Evolutionary conservation across 2,797 vertebrate genomes (phyloP).

Genomic region (Aeoliscus strigatus): DNA sequence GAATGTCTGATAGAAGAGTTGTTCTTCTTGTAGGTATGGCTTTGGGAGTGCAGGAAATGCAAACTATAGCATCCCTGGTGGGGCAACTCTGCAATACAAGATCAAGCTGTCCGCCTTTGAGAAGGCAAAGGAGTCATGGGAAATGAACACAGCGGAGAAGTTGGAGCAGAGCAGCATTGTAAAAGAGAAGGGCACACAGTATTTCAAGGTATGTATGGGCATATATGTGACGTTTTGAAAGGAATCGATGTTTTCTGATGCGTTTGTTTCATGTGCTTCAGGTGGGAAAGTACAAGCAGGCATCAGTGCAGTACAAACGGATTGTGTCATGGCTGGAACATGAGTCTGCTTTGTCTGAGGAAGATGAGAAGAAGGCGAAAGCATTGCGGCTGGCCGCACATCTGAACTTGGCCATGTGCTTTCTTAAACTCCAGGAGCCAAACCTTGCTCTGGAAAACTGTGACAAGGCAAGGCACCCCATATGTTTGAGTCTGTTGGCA

Average conservation of each 20-base stretch:
- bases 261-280: conserved; percentile 46
- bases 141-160: conserved; percentile 90
- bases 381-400: conserved; percentile 86
- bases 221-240: neutral
- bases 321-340: conserved; percentile 93
- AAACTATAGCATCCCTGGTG: conserved; percentile 83
- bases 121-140: conserved; percentile 98
- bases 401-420: conserved; percentile 95
- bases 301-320: conserved; percentile 90
- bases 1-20: no score
- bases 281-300: conserved; percentile 91
- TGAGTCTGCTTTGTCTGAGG: conserved; percentile 78
- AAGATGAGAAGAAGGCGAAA: conserved; percentile 79
- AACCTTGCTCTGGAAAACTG: conserved; percentile 84
- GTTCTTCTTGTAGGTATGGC: conserved; percentile 79
- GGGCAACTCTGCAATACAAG: conserved; percentile 85
- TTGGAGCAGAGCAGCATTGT: conserved; percentile 88
- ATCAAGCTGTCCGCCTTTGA: conserved; percentile 88
- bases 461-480: conserved; percentile 76
- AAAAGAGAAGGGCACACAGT: conserved; percentile 92
- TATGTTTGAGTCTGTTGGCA: no score
- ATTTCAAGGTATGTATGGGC: conserved; percentile 83
- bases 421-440: conserved; percentile 88
- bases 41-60: conserved; percentile 81
- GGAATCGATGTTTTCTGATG: conserved; percentile 4